phyloP scores from a whole-genome alignment of 2,888 invertebrate species.

The Orthonevra nobilis region DNA sequence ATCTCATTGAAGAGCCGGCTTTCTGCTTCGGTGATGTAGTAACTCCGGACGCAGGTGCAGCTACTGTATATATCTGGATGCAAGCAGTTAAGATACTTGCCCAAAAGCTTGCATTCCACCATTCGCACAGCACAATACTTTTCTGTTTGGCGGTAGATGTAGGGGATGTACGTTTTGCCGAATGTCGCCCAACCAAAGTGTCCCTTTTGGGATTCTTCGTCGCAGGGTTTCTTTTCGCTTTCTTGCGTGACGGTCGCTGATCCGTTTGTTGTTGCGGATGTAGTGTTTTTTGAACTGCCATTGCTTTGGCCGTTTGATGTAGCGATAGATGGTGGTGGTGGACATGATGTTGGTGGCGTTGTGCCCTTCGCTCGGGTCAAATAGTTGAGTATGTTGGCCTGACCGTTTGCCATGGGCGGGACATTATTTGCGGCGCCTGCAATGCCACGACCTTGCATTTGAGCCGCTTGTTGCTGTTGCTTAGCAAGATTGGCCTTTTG shows the following conservation, averaged over 20 bases:
- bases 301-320: constrained; percentile 36
- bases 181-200: constrained; percentile 96
- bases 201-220: constrained; percentile 89
- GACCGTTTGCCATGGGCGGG: constrained; percentile 76
- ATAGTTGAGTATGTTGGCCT: constrained; percentile 84
- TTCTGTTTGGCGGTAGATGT: constrained; percentile 90
- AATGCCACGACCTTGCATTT: constrained; percentile 69
- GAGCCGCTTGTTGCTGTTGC: constrained; percentile 78
- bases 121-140: constrained; percentile 96
- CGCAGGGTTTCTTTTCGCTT: constrained; percentile 79
- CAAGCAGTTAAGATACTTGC: constrained; percentile 92
- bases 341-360: constrained; percentile 36
- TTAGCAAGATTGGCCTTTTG: constrained; percentile 85
- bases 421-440: constrained; percentile 48
- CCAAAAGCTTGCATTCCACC: constrained; percentile 93
- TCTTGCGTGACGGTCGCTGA: constrained; percentile 76
- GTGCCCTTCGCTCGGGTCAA: constrained; percentile 79
- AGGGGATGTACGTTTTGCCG: constrained; percentile 92
- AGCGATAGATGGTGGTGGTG: no score
- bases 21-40: constrained; percentile 95
- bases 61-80: constrained; percentile 94
- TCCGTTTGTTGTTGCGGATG: constrained; percentile 15
- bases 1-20: constrained; percentile 95
- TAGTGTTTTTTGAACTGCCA: constrained; percentile 20
- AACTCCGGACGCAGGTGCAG: constrained; percentile 94